phyloP scores from a whole-genome alignment of 2,113 vertebrate genomes.

The human (Homo sapiens) region DNA sequence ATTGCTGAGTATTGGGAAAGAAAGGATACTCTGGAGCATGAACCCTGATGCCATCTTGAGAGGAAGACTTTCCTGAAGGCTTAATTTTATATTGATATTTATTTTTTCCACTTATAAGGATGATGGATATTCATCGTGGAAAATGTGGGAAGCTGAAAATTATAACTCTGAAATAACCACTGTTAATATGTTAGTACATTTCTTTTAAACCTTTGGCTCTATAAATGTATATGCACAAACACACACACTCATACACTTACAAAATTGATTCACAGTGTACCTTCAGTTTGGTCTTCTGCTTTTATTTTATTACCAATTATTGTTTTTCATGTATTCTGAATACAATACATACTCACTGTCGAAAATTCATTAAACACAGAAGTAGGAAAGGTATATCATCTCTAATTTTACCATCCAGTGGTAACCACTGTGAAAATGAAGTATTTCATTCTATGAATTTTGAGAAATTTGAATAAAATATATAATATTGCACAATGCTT shows the following conservation, averaged over 20 bases:
- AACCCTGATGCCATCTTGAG: not conserved
- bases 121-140: constrained; percentile 17
- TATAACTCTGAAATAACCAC: constrained; percentile 44
- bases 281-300: not conserved
- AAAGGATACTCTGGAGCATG: not conserved
- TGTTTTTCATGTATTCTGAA: not conserved
- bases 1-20: not conserved
- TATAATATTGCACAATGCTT: not conserved
- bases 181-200: constrained; percentile 47
- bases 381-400: not conserved
- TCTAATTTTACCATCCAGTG: constrained; percentile 9
- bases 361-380: constrained; percentile 6
- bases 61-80: not conserved
- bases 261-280: not conserved
- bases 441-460: not conserved
- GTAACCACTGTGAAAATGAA: not conserved
- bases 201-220: constrained; percentile 29
- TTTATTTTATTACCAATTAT: constrained; percentile 48
- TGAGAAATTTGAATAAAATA: not conserved
- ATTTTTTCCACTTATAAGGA: constrained; percentile 34
- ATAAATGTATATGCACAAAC: not conserved
- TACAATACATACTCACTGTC: not conserved
- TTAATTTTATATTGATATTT: constrained; percentile 54
- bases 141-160: not conserved
- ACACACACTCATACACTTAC: not conserved